Evolutionary conservation across 1,140 invertebrate genomes (phyloP), one percentile per base, ranked within the genome.

Genomic region (Drosophila ficusphila): DNA sequence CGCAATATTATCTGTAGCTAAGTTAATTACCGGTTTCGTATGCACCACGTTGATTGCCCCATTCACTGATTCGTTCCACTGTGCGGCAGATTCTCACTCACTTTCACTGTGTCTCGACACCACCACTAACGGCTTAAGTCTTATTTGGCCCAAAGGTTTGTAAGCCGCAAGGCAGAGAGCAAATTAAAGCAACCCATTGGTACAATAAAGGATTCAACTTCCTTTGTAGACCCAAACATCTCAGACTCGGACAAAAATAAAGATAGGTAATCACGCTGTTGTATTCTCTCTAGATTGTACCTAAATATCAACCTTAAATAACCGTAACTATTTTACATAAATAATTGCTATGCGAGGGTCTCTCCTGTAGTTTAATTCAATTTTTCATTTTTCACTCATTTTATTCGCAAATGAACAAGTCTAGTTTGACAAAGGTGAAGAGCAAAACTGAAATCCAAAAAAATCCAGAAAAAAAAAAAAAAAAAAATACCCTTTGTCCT

Each of bases 401-500:
- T 69, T 44, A 27, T 73, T 53, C 74, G 68, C 51, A 78, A 83
- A 89, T 90, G 34, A 77, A 19, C 23, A 36, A 60, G 60, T 54
- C 44, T 85, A 85, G 76, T 58, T 56, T 34, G 42, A 62, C 31
- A 78, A 71, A 47, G 31, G 58, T 75, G 36, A 78, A 83, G 53
- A 92, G 79, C 58, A 58, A 76, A 77, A 76, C 57, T 54, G 52
- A 77, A 61, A 49, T 54, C 19, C 36, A 79, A n/a, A n/a, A n/a
- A n/a, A n/a, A 51, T 39, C 12, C 18, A 65, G 19, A 58, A 52
- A 57, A 64, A 49, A 54, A 64, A 79, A 64, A 51, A 49, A 71
- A 54, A 74, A 76, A 81, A 76, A 88, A 89, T 75, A 83, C 77
- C 90, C 86, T 86, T 69, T 91, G 76, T 69, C 81, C 81, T 79